Evolutionary conservation across 2,797 vertebrate species (phyloP).

Genomic region (Otus scops): DNA sequence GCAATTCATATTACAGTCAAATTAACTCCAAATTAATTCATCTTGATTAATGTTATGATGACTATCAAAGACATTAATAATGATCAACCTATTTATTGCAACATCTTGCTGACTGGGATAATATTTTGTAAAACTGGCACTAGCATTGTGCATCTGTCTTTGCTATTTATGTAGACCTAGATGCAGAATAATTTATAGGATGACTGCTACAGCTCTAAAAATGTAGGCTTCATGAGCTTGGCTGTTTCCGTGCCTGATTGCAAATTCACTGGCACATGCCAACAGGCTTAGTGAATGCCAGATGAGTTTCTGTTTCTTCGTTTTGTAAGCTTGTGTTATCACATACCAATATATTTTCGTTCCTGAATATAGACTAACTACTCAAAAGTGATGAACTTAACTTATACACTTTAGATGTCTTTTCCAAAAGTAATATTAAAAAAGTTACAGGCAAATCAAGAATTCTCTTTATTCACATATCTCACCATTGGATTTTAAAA

Average conservation of each 20-base stretch:
- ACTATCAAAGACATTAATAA: slow-evolving; percentile 55
- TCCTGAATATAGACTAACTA: background rate
- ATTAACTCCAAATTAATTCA: slow-evolving; percentile 49
- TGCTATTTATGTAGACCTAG: slow-evolving; percentile 42
- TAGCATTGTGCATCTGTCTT: slow-evolving; percentile 38
- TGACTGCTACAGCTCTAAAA: background rate
- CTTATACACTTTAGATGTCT: background rate
- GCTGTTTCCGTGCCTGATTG: background rate
- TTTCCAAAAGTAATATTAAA: background rate
- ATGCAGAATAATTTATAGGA: background rate
- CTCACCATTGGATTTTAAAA: background rate
- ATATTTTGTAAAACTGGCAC: slow-evolving; percentile 26
- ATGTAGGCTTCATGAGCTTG: background rate
- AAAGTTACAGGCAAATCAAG: background rate
- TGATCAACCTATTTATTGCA: slow-evolving; percentile 62
- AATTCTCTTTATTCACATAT: background rate
- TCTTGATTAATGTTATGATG: slow-evolving; percentile 60
- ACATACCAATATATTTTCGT: background rate
- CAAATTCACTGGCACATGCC: background rate
- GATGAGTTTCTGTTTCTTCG: background rate
- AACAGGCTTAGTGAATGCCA: background rate
- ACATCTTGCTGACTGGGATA: slow-evolving; percentile 29
- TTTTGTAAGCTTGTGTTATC: background rate
- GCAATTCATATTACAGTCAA: slow-evolving; percentile 14
- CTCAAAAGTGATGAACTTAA: background rate